These are phyloP conservation scores for Coracias cyanogaster DNA, from an alignment of 2,797 vertebrate species.

Conservation along the genomic window DNA sequence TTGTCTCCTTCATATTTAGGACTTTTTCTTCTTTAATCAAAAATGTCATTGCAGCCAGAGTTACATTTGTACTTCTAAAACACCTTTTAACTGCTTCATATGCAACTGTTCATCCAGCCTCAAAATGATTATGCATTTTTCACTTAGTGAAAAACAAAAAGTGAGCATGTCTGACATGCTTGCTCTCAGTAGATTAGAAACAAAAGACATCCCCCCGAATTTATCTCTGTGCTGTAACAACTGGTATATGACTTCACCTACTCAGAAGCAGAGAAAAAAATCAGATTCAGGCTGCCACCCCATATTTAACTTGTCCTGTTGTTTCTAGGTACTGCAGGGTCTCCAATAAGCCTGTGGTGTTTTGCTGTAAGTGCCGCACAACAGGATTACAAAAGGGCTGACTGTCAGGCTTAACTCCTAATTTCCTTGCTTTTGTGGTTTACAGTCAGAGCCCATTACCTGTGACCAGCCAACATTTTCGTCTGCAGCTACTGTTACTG, in stretches of 20 bases:
- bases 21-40: slow-evolving; percentile 47
- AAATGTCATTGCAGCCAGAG: neutral
- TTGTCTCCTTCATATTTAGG: slow-evolving; percentile 28
- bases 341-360: slow-evolving; percentile 28
- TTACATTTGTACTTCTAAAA: neutral
- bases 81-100: slow-evolving; percentile 25
- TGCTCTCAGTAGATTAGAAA: slow-evolving; percentile 20
- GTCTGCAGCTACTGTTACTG: neutral
- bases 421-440: slow-evolving; percentile 56
- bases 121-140: slow-evolving; percentile 32
- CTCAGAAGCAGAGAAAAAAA: neutral
- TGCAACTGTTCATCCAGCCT: slow-evolving; percentile 21
- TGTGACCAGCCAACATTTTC: slow-evolving; percentile 12
- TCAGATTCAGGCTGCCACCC: slow-evolving; percentile 7
- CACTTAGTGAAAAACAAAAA: slow-evolving; percentile 26
- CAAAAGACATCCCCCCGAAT: neutral
- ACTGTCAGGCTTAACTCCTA: slow-evolving; percentile 55
- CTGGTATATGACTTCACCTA: neutral
- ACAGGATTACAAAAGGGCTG: slow-evolving; percentile 50
- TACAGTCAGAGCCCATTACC: slow-evolving; percentile 45
- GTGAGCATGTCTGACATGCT: neutral
- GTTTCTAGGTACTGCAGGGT: slow-evolving; percentile 31
- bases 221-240: neutral
- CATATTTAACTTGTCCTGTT: slow-evolving; percentile 30
- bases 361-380: slow-evolving; percentile 27